Base-by-base conservation (phyloP, 92 coral and sea anemone species). In the Chrysogorgia sp. region DNA sequence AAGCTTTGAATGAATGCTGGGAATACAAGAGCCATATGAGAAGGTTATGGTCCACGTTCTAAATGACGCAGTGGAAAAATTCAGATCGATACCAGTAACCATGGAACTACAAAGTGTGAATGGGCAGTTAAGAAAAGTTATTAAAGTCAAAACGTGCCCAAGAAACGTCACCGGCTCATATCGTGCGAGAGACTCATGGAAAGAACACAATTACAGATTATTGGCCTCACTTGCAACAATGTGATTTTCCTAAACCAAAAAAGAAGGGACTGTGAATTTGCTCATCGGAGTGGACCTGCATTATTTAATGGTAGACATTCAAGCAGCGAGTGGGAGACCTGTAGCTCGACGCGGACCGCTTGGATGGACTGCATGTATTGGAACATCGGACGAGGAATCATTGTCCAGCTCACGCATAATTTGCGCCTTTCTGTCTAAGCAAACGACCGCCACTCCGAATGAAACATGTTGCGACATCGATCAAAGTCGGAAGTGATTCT, bases 271-370 rank as follows among this genome's bases (percentile, higher is more conserved):
- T 60, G 90, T 89, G 35, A 90, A 89, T 45, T 41, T 89, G 2
- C 76, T 85, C 35, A 82, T 79, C 14, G 90, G 89, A 23, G 47
- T 85, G 15, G 87, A 89, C 5, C 50, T 89, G 48, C 92, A 85
- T 77, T 85, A 85, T 34, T 88, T 87, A 8, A 67, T 47, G 23
- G 79, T 50, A 30, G 88, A 82, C 62, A 65, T 89, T 21, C 85
- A 82, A 40, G 85, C 89, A 20, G 55, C 52, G 21, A 55, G 34
- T 23, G 82, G 82, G 25, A 80, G 40, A 15, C 89, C 87, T 34
- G 69, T 84, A 32, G 89, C 89, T 28, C 87, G 87, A 5, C 74
- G 81, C 43, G 92, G 87, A 61, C 92, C 89, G n/a, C 83, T 87
- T 15, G 84, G 90, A 26, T 87, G 90, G 90, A 87, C 74, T 32